Conservation (phyloP, 2,113 vertebrate species). For the Scalopus aquaticus region DNA sequence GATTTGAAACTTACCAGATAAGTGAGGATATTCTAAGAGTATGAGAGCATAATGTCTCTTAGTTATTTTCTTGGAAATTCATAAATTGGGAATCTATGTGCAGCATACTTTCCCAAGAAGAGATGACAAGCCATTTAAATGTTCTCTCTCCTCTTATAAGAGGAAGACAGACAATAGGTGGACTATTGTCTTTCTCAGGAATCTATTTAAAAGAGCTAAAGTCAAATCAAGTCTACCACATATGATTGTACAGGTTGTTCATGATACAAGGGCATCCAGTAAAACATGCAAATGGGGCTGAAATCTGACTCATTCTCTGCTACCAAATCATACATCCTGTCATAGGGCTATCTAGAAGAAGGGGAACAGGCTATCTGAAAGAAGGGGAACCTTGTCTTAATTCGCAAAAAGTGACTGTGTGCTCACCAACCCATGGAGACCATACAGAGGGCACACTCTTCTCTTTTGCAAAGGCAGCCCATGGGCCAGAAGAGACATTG, state of each 20-base stretch:
- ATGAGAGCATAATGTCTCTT: conserved; percentile 69
- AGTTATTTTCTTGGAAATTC: conserved; percentile 79
- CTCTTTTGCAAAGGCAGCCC: neutral
- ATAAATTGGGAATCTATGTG: conserved; percentile 49
- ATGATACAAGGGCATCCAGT: neutral
- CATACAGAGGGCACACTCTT: neutral
- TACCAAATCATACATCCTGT: neutral
- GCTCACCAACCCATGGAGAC: neutral
- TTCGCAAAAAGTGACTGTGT: neutral
- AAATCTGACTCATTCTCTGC: neutral
- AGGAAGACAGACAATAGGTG: neutral
- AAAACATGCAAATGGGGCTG: neutral
- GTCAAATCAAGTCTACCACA: neutral
- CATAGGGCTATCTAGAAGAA: neutral
- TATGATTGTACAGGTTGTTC: neutral
- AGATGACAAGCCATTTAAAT: neutral
- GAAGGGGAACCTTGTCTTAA: neutral
- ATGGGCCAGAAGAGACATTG: neutral
- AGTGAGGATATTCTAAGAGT: conserved; percentile 77
- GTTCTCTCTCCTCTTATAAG: neutral
- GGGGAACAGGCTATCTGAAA: neutral
- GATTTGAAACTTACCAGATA: conserved; percentile 82
- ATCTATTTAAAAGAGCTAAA: neutral
- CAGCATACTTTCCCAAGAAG: conserved; percentile 43
- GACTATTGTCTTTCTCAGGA: neutral